phyloP scores from a whole-genome alignment of 2,888 invertebrate species.

The Phymatocera aterrima region DNA sequence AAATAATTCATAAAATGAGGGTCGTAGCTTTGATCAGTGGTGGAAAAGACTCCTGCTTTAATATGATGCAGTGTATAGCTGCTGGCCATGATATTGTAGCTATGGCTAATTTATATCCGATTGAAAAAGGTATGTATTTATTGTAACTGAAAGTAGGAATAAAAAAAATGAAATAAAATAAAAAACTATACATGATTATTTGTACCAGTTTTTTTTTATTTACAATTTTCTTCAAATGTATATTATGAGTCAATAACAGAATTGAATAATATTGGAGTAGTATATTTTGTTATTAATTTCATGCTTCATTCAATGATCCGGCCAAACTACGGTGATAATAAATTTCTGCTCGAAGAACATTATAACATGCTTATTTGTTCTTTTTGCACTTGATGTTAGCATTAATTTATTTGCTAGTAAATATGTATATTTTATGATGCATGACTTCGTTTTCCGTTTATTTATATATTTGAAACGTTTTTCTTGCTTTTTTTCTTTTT shows the following conservation, averaged over 20 bases:
- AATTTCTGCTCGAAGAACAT: neutral
- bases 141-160: too few species aligned
- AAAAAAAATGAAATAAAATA: neutral
- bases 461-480: too few species aligned
- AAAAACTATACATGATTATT: neutral
- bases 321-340: neutral
- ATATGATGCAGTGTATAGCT: slow-evolving; percentile 98
- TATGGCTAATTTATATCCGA: slow-evolving; percentile 95
- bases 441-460: too few species aligned
- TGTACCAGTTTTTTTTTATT: neutral
- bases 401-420: neutral
- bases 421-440: too few species aligned
- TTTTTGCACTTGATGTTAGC: neutral
- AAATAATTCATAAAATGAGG: slow-evolving; percentile 81
- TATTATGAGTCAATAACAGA: neutral
- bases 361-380: neutral
- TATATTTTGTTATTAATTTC: neutral
- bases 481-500: too few species aligned
- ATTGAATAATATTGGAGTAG: neutral
- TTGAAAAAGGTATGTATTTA: slow-evolving; percentile 82
- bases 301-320: neutral
- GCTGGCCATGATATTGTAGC: slow-evolving; percentile 97
- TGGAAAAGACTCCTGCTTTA: slow-evolving; percentile 99
- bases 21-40: slow-evolving; percentile 95
- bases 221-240: neutral